Base-by-base conservation (phyloP, 2,888 invertebrate species). In the Drosophila setosimentum region DNA sequence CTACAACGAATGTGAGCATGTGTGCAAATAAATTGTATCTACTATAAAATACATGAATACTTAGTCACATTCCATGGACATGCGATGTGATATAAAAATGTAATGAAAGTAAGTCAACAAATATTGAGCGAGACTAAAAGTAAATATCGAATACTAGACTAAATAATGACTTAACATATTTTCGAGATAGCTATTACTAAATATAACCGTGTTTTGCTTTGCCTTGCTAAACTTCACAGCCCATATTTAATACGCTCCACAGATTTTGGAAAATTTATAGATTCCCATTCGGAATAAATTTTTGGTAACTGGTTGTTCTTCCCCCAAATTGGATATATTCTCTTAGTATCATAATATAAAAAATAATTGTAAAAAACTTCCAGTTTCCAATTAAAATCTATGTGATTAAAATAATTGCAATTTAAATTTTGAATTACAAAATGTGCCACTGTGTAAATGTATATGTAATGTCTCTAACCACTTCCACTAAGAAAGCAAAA, bases 21-120 rank as follows among this genome's bases (percentile, higher is more conserved):
- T 90, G 89, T 84, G 91, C 87, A 89, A 91, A 91, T 89, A 91
- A 82, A 64, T 90, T 81, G 57, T 82, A 79, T 63, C 73, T 76
- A 66, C 68, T 68, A 65, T 51, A 63, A 68, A 73, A 73, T 60
- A 72, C 70, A 69, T 68, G 68, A 72, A 66, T 70, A 71, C 63
- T 73, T 73, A 50, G 58, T 60, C 48, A 57, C 49, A 79, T 79
- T 69, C 51, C 65, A 58, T 67, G 67, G 51, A 48, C 53, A 69
- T 54, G 60, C 58, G 53, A 69, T 73, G 72, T 73, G 78, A 80
- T 81, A 81, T 57, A 79, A 58, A 48, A 72, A 72, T 68, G 54
- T 58, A 60, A 50, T 50, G 55, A 50, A 61, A 54, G 58, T 51
- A 32, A 62, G 45, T 65, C 48, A 64, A 55, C 63, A 68, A 78